Evolutionary conservation across 2,797 vertebrate species (phyloP), one percentile per base, ranked within the genome.

Genomic region (Brotula barbata): DNA sequence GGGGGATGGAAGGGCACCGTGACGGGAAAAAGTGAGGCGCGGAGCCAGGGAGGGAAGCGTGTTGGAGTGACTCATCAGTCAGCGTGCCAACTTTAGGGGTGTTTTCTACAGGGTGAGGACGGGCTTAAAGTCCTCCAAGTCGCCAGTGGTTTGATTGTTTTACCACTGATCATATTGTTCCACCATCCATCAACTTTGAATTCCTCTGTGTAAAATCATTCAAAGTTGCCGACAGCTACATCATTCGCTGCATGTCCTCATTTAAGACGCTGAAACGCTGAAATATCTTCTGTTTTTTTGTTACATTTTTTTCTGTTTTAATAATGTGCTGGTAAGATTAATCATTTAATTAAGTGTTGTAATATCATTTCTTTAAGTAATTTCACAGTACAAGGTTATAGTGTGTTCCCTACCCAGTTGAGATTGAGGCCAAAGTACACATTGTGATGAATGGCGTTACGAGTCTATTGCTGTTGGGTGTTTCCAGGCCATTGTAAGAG

Each of bases 11-110:
- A 50, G 1, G 22, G 45, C 1, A 1, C 22, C 22, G 42, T 22
- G 55, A n/a, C 36, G 9, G 55, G 33, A 14, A 22, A 43, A 15
- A 49, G 68, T 20, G 48, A 64, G 37, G 45, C 63, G 67, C 60
- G 12, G 46, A 71, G 58, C 49, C 43, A 52, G 8, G 58, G 58
- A 77, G 64, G 64, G 28, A 65, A 75, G 59, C 75, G 69, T 75
- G 82, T 59, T 50, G 33, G 54, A 77, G 60, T 69, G 71, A 79
- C 58, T 52, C 72, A 64, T 83, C 71, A 73, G 63, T 83, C 70
- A 60, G 20, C 37, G 41, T 69, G 68, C 71, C 77, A 63, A 63
- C 44, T 72, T 80, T 73, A 81, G 73, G 34, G 59, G 43, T 54
- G 61, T 72, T 58, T 71, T 68, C 56, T 65, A 23, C 44, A 42